phyloP scores from a whole-genome alignment of 2,888 invertebrate genomes.

The Pherbina coryleti region DNA sequence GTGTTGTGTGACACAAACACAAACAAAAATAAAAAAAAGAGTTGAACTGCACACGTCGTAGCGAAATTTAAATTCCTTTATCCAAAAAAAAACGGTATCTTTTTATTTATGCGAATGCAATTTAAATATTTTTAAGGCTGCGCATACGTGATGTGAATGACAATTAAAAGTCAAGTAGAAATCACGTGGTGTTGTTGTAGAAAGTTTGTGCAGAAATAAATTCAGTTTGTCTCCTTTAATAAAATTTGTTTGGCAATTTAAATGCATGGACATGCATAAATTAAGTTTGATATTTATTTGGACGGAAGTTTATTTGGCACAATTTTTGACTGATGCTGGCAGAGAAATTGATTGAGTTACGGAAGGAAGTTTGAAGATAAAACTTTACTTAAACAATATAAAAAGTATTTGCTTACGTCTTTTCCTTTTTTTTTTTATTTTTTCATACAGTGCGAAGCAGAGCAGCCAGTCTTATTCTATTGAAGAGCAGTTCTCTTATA shows the following conservation, averaged over 20 bases:
- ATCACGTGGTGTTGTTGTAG: not conserved
- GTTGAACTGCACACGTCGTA: not conserved
- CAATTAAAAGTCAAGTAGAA: not conserved
- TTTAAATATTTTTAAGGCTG: not conserved
- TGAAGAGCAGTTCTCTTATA: conserved; percentile 35
- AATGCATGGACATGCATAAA: not conserved
- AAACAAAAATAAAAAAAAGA: too few species aligned
- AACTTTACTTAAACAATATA: not conserved
- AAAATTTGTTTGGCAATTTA: not conserved
- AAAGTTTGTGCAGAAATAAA: not conserved
- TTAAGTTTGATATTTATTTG: not conserved
- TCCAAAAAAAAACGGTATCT: not conserved
- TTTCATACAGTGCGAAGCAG: conserved; percentile 58
- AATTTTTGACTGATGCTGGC: too few species aligned
- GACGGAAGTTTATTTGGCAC: too few species aligned
- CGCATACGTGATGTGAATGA: not conserved
- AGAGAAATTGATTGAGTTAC: too few species aligned
- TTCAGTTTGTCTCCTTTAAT: not conserved
- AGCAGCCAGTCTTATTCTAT: conserved; percentile 51
- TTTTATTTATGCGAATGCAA: conserved; percentile 7
- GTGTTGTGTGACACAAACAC: too few species aligned
- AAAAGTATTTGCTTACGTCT: not conserved
- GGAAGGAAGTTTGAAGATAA: not conserved
- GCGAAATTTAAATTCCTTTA: not conserved
- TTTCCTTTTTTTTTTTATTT: conserved; percentile 14